These are phyloP conservation scores for Sturnira hondurensis DNA, from an alignment of 2,113 vertebrate genomes.

Conservation along the genomic window DNA sequence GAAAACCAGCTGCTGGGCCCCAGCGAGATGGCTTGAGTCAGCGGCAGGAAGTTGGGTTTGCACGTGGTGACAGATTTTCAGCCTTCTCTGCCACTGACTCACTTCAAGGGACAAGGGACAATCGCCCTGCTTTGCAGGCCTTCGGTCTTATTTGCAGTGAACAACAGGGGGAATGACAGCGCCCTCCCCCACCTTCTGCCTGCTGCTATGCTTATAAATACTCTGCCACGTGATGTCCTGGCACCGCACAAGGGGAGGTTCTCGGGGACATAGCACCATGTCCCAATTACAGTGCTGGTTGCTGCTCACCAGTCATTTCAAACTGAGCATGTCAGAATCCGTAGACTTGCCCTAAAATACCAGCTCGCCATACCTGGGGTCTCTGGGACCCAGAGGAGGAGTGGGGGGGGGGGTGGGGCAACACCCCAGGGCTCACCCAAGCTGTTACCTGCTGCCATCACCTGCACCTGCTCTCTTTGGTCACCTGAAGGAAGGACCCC, in stretches of 20 bases:
- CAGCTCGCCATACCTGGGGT: neutral
- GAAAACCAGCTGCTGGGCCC: neutral
- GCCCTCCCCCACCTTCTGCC: neutral
- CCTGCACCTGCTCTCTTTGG: neutral
- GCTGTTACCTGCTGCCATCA: neutral
- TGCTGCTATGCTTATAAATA: neutral
- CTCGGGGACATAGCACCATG: neutral
- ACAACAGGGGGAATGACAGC: neutral
- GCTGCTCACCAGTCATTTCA: neutral
- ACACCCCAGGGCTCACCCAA: neutral
- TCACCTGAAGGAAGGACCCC: neutral
- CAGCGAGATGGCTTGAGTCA: neutral
- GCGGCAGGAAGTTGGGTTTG: neutral
- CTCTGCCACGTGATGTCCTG: neutral
- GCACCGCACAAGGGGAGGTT: accelerated
- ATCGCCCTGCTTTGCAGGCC: neutral
- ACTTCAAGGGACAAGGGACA: neutral
- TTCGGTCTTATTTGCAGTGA: neutral
- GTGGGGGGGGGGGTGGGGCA: too few relatives aligned
- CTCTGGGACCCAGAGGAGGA: neutral
- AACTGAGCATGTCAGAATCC: neutral
- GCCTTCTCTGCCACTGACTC: neutral
- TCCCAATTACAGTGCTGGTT: neutral
- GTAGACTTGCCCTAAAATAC: neutral
- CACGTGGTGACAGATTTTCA: neutral